Conservation (phyloP, 2,888 invertebrate species). For the Diarsia rubi region DNA sequence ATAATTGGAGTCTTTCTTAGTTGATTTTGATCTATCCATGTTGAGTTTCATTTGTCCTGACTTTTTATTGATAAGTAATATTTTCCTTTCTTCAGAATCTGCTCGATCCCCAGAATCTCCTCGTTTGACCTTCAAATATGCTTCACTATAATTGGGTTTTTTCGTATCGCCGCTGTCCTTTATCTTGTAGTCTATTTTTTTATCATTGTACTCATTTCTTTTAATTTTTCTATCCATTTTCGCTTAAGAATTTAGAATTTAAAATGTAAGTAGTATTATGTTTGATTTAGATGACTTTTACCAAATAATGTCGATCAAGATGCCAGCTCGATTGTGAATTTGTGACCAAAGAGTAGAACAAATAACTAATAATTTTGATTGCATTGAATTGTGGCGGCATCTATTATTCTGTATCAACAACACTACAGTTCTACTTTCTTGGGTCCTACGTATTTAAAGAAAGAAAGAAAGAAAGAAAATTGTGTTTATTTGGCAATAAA, state of each 20-base stretch:
- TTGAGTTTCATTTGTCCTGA: conserved; percentile 16
- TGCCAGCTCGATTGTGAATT: conserved; percentile 45
- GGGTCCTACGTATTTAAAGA: too few relatives aligned
- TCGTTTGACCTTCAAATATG: conserved; percentile 56
- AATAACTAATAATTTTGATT: too few relatives aligned
- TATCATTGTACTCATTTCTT: conserved; percentile 49
- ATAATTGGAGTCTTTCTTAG: conserved; percentile 9
- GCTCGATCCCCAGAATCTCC: conserved; percentile 69
- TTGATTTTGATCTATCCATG: conserved; percentile 26
- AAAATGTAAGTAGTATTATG: conserved; percentile 56
- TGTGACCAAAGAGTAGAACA: neutral
- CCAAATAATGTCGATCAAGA: conserved; percentile 7
- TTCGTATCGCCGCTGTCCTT: conserved; percentile 67
- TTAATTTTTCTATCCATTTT: conserved; percentile 61
- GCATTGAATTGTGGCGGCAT: too few relatives aligned
- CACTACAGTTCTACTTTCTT: too few relatives aligned
- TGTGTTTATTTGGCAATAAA: too few relatives aligned
- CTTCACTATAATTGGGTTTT: conserved; percentile 31
- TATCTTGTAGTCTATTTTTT: conserved; percentile 56
- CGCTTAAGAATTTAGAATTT: conserved; percentile 55
- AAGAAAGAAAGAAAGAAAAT: too few relatives aligned
- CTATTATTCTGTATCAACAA: too few relatives aligned
- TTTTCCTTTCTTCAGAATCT: conserved; percentile 56
- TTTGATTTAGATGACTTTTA: conserved; percentile 13
- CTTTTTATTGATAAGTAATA: conserved; percentile 10